Evolutionary conservation across 1,140 invertebrate genomes (phyloP).

Genomic region (Drosophila murphyi): DNA sequence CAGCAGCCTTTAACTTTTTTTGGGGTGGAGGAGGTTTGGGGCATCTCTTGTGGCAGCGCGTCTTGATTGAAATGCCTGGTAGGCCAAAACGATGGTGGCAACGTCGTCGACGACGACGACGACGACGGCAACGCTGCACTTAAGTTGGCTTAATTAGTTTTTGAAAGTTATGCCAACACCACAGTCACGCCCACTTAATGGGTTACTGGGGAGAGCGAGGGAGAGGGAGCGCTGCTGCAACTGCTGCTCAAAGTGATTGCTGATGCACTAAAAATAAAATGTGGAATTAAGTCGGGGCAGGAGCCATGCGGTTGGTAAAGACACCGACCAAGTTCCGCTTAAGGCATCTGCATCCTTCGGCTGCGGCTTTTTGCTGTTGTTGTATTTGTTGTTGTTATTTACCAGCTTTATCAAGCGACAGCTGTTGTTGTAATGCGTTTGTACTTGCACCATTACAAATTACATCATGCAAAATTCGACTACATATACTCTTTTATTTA

Average conservation of each 20-base stretch:
- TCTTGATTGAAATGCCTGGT: constrained; percentile 79
- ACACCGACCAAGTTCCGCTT: constrained; percentile 30
- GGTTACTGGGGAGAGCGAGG: constrained; percentile 11
- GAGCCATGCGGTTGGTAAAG: constrained; percentile 11
- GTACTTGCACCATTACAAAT: constrained; percentile 6
- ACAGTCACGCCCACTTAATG: constrained; percentile 76
- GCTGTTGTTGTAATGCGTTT: constrained; percentile 34
- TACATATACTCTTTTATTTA: constrained; percentile 3
- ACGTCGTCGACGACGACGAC: constrained; percentile 7
- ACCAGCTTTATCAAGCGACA: constrained; percentile 18
- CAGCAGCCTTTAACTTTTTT: constrained; percentile 37
- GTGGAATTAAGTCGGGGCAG: constrained; percentile 25
- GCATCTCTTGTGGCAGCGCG: constrained; percentile 60
- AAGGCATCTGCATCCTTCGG: constrained; percentile 33
- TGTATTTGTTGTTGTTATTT: neutral
- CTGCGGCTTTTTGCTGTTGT: constrained; percentile 4
- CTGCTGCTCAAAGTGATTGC: constrained; percentile 50
- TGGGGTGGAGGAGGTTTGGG: neutral
- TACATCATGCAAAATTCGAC: constrained; percentile 10
- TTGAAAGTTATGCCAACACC: constrained; percentile 80
- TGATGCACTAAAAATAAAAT: constrained; percentile 33
- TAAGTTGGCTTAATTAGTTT: constrained; percentile 84
- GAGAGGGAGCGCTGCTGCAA: constrained; percentile 23
- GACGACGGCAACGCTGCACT: constrained; percentile 59
- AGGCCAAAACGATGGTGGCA: constrained; percentile 48